A percentile compares a stretch with the other conserved stretches of the same genome.
Evolutionary conservation across 2,888 invertebrate species (phyloP).

Genomic region (Scaptomyza tumidula): DNA sequence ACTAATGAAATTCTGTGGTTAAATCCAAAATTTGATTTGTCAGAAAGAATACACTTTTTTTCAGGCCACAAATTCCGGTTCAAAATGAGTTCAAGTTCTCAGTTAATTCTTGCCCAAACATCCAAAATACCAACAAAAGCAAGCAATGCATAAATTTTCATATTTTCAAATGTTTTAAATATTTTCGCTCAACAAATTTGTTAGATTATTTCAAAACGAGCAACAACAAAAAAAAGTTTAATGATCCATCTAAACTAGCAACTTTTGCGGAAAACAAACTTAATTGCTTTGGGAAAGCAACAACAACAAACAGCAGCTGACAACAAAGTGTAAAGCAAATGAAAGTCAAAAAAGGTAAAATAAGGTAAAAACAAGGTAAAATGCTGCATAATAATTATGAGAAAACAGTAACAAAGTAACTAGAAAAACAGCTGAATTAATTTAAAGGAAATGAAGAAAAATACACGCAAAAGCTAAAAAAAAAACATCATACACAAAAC

Average conservation of each 20-base stretch:
- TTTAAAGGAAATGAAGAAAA: constrained; percentile 54
- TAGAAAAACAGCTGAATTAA: constrained; percentile 59
- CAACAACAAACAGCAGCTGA: constrained; percentile 18
- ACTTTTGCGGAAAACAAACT: constrained; percentile 50
- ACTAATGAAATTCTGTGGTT: constrained; percentile 34
- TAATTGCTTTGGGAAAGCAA: constrained; percentile 66
- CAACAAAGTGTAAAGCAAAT: too few relatives aligned
- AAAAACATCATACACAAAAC: constrained; percentile 5
- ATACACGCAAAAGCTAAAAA: constrained; percentile 16
- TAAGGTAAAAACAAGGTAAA: constrained; percentile 18
- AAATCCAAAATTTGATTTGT: constrained; percentile 28
- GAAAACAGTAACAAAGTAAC: constrained; percentile 59
- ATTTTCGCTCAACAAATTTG: constrained; percentile 43
- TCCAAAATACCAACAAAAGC: not conserved
- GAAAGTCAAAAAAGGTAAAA: constrained; percentile 16
- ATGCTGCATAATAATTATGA: constrained; percentile 74
- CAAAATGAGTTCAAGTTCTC: constrained; percentile 26
- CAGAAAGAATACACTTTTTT: constrained; percentile 27
- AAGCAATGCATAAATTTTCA: constrained; percentile 21
- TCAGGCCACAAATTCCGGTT: constrained; percentile 30
- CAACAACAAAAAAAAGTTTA: constrained; percentile 18
- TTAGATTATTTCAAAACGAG: constrained; percentile 2
- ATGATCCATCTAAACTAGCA: constrained; percentile 5
- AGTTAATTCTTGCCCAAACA: constrained; percentile 40
- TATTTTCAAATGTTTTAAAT: constrained; percentile 37